Evolutionary conservation across 2,888 invertebrate genomes (phyloP).

Genomic region (Pristionchus fissidentatus): DNA sequence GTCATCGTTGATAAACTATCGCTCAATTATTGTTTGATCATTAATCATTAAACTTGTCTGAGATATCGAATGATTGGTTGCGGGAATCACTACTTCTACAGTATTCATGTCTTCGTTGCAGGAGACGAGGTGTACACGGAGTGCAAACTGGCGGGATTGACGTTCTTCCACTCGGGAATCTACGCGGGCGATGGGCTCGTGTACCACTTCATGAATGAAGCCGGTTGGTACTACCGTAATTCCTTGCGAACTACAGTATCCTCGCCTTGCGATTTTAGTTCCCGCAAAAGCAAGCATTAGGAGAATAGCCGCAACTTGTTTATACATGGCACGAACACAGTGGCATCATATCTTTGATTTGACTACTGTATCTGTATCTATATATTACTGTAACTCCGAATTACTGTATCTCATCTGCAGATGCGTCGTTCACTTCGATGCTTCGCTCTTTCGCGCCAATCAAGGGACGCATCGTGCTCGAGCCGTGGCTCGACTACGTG

Average conservation of each 20-base stretch:
- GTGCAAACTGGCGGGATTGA: conserved; percentile 58
- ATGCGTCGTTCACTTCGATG: conserved; percentile 2
- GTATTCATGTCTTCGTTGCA: neutral
- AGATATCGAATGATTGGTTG: too few relatives aligned
- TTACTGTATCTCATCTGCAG: neutral
- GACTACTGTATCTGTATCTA: neutral
- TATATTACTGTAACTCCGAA: neutral
- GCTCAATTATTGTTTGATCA: too few relatives aligned
- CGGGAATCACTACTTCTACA: too few relatives aligned
- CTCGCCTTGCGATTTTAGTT: neutral
- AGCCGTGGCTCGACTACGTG: conserved; percentile 45
- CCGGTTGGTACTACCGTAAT: conserved; percentile 51
- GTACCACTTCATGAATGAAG: conserved; percentile 64
- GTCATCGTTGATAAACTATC: neutral
- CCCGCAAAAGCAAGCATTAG: too few relatives aligned
- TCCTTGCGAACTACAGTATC: neutral
- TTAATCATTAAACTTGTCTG: too few relatives aligned
- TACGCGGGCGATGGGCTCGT: conserved; percentile 65
- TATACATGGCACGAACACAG: neutral
- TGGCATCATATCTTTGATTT: neutral
- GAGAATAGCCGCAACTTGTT: too few relatives aligned
- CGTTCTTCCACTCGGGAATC: conserved; percentile 65
- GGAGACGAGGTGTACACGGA: conserved; percentile 65
- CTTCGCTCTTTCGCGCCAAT: conserved; percentile 45
- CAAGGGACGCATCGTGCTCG: conserved; percentile 45